Conservation (phyloP, 2,888 invertebrate genomes). For the Melanostoma scalare region DNA sequence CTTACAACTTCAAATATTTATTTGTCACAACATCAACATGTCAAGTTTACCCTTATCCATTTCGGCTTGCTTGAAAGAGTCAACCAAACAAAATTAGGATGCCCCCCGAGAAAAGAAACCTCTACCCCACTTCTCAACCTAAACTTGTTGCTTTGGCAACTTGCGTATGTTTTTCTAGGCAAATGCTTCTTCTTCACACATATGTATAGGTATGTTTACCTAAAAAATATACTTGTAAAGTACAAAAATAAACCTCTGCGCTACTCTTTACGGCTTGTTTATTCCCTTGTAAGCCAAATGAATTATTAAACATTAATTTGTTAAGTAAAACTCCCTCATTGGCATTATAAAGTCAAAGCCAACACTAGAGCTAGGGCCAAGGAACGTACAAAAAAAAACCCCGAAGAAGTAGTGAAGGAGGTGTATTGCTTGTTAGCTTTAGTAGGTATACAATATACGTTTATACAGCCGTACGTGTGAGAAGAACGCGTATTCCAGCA, state of each 20-base stretch:
- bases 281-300: slow-evolving; percentile 3
- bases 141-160: too few species aligned
- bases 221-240: slow-evolving; percentile 20
- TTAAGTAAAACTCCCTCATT: slow-evolving; percentile 19
- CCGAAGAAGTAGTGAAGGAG: background rate
- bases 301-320: slow-evolving; percentile 52
- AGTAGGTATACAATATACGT: background rate
- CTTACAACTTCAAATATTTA: background rate
- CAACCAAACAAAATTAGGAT: background rate
- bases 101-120: background rate
- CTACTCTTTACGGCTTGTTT: background rate
- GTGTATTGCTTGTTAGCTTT: too few species aligned
- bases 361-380: slow-evolving; percentile 6
- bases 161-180: too few species aligned
- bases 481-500: slow-evolving; percentile 23
- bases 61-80: slow-evolving; percentile 16
- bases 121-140: background rate
- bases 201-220: slow-evolving; percentile 4
- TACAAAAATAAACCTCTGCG: slow-evolving; percentile 16
- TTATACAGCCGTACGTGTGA: background rate
- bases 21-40: slow-evolving; percentile 15
- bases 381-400: slow-evolving; percentile 10
- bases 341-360: slow-evolving; percentile 21
- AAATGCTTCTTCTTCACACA: background rate
- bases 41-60: background rate